A percentile compares a stretch with the other conserved stretches of the same genome.
These are phyloP conservation scores for Gisinianus flammeolus DNA, from an alignment of 2,888 invertebrate genomes.

Conservation along the genomic window DNA sequence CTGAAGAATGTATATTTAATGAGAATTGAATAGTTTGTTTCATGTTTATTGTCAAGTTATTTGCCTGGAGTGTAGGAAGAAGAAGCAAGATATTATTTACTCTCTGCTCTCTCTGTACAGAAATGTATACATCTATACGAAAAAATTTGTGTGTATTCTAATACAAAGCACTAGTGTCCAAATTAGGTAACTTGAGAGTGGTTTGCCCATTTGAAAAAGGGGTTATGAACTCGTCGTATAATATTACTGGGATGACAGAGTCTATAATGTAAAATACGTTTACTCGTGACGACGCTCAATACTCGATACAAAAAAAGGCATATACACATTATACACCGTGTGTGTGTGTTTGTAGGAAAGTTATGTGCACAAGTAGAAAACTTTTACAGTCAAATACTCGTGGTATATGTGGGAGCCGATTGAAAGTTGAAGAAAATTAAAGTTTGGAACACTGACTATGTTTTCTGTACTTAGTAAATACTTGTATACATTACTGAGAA, in stretches of 20 bases:
- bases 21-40: constrained; percentile 11
- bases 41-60: constrained; percentile 8
- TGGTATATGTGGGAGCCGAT: constrained; percentile 23
- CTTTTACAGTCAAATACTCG: background rate
- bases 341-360: background rate
- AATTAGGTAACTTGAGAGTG: constrained; percentile 40
- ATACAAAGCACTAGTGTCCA: constrained; percentile 22
- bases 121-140: background rate
- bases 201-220: constrained; percentile 40
- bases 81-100: background rate
- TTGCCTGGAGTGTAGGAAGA: constrained; percentile 17
- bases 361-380: background rate
- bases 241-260: constrained; percentile 6
- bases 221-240: constrained; percentile 40
- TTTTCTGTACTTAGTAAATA: too few species aligned
- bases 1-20: constrained; percentile 24
- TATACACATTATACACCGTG: background rate
- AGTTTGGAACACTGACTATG: constrained; percentile 2
- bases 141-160: constrained; percentile 13
- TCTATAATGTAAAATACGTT: background rate
- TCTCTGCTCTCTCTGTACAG: background rate
- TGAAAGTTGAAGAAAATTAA: constrained; percentile 21
- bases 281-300: constrained; percentile 7
- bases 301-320: too few species aligned
- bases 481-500: too few species aligned